Evolutionary conservation across 2,797 vertebrate species (phyloP), one percentile per base, ranked within the genome.

Genomic region (Sebastes baramenuke): DNA sequence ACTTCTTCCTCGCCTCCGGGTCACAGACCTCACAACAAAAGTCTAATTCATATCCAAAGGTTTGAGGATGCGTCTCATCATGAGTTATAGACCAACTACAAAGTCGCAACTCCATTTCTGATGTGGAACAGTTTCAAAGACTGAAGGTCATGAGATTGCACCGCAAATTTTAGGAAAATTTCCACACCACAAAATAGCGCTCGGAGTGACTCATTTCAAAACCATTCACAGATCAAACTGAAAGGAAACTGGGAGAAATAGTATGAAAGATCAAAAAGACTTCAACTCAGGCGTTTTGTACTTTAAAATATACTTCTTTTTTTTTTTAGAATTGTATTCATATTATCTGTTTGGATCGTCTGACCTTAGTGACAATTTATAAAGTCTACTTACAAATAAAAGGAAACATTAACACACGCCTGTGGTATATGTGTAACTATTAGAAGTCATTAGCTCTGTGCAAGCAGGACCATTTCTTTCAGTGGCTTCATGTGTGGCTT

Each of bases 21-120:
- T 73, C 74, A 72, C 20, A 61, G 24, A 59, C 7, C 25, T 42
- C 6, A 9, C 68, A 82, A 91, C 90, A 91, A 80, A 76, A 66
- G 81, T 64, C 5, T 36, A 2, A 88, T 92, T 90, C 70, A 89
- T 79, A 30, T 49, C 9, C 24, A 38, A 3, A 84, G 52, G 72
- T 80, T 42, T 46, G 22, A 72, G 70, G 2, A 79, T 77, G 8
- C 0, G 13, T 27, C 59, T 73, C 56, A 42, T 84, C 72, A 80
- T 38, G 75, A 72, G 81, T 84, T 72, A 16, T 1, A n/a, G 27
- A 30, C n/a, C 32, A 12, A 59, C 34, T 58, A 7, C 12, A 65
- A 65, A 76, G 27, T 70, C 74, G 34, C 4, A 24, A 25, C 59
- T 46, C 25, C 62, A 10, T 55, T n/a, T 29, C 24, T 27, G 12